Conservation (phyloP, 2,888 invertebrate species). For the Drosophila meridionalis region DNA sequence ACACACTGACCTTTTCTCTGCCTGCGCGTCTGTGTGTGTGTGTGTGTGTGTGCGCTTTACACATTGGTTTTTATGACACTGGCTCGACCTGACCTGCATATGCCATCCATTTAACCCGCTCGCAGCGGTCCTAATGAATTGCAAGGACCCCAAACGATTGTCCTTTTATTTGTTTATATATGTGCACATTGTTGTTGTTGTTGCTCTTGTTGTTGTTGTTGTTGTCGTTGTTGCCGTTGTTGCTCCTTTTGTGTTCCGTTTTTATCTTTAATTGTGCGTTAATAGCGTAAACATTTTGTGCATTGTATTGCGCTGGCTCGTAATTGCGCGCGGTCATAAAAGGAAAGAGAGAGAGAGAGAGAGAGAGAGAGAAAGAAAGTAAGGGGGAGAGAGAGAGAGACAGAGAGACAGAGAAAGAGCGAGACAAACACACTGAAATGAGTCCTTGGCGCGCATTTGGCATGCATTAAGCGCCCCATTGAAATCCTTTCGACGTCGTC, state of each 20-base stretch:
- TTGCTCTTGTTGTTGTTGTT: constrained; percentile 5
- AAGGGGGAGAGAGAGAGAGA: background rate
- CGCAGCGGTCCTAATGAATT: constrained; percentile 65
- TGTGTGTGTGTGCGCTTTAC: constrained; percentile 31
- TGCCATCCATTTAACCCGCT: constrained; percentile 41
- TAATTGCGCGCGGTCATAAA: constrained; percentile 53
- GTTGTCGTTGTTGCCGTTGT: background rate
- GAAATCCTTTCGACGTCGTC: constrained; percentile 10
- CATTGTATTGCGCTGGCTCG: constrained; percentile 46
- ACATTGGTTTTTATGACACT: constrained; percentile 74
- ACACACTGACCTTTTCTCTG: constrained; percentile 12
- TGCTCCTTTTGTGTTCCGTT: constrained; percentile 30
- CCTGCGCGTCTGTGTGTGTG: constrained; percentile 1
- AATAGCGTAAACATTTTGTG: constrained; percentile 75
- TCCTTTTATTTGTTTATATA: constrained; percentile 30
- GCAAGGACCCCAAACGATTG: constrained; percentile 50
- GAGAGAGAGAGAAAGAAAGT: background rate
- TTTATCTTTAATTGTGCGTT: constrained; percentile 80
- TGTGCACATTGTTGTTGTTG: background rate
- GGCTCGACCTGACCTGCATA: constrained; percentile 64
- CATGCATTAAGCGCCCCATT: constrained; percentile 57
- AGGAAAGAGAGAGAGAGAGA: background rate
- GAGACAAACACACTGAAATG: constrained; percentile 25
- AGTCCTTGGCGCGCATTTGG: constrained; percentile 67
- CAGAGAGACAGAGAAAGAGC: background rate